Evolutionary conservation across 2,888 invertebrate species (phyloP), one percentile per base, ranked within the genome.

Genomic region (Heliothis peltigera): DNA sequence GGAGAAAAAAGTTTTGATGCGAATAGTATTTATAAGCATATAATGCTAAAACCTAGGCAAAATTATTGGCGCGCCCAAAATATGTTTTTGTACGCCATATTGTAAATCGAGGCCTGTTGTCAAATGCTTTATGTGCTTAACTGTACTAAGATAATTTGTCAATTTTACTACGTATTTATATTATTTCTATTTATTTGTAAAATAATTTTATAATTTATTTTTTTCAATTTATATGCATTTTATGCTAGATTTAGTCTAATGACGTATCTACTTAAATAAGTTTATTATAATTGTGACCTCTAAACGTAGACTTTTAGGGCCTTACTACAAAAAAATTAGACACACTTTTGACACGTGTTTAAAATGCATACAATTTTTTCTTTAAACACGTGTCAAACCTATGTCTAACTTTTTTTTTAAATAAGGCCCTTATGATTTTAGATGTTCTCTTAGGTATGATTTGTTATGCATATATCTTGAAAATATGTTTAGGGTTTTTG

Each of bases 111-210:
- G 21, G 18, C 10, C 32, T 43, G 19, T 39, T 53, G 70, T 53
- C n/a, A 25, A 51, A 19, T 44, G 46, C 49, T 15, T 71, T 58
- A 25, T 39, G 25, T 61, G 49, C 46, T n/a, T 44, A 18, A 43
- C n/a, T 68, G 57, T 73, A 72, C 43, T 17, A 44, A 21, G 28
- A 48, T 32, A 61, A 49, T 17, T 44, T 58, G 57, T 64, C 63
- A 52, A 19, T 25, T 53, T 58, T 44, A 46, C 56, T 19, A 54
- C 64, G 57, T 72, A 63, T n/a, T 74, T 61, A 32, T 46, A 68
- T 25, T 32, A 32, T 32, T 32, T 42, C 19, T 52, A 47, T 58
- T 44, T 73, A 57, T 62, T 57, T 47, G 55, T 73, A 25, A 58
- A 58, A 12, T 6, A 48, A 53, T 67, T 43, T 32, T 3, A 10